These are phyloP conservation scores for Archocentrus centrarchus DNA, from an alignment of 2,113 vertebrate genomes.

Conservation along the genomic window DNA sequence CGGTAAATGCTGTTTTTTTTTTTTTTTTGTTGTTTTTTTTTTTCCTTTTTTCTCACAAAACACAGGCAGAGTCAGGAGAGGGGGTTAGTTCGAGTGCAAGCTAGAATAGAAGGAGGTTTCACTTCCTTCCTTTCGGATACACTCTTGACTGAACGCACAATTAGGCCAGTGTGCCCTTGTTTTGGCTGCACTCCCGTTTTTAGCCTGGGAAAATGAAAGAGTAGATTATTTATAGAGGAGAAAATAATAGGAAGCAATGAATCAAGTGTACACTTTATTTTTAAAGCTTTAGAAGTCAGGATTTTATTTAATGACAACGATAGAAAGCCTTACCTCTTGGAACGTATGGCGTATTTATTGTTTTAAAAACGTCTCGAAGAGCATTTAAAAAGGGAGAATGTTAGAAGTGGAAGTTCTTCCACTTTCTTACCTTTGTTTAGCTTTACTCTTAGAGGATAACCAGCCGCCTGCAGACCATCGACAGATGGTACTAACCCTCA, in stretches of 20 bases:
- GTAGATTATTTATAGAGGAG: background rate
- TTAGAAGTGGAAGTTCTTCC: background rate
- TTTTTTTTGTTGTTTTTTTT: constrained; percentile 9
- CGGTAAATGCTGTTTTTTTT: constrained; percentile 20
- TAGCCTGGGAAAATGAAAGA: constrained; percentile 7
- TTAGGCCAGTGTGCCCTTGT: constrained; percentile 49
- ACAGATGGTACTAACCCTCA: constrained; percentile 14
- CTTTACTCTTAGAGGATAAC: background rate
- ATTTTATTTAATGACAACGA: constrained; percentile 31
- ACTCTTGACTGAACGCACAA: constrained; percentile 44
- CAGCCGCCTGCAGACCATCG: background rate
- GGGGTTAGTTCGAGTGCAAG: constrained; percentile 29
- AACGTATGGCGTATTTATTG: background rate
- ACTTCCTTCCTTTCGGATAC: constrained; percentile 48
- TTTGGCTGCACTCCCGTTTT: constrained; percentile 37
- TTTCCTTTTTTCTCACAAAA: background rate
- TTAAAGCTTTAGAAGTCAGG: constrained; percentile 19
- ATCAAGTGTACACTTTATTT: constrained; percentile 13
- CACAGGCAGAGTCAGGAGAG: constrained; percentile 23
- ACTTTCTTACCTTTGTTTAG: background rate
- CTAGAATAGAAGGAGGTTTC: constrained; percentile 32
- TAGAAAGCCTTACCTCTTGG: constrained; percentile 49
- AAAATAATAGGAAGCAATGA: background rate
- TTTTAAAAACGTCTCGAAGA: constrained; percentile 13
- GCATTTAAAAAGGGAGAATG: constrained; percentile 21